Percentiles rank a stretch among this genome's conserved stretches.
phyloP scores from a whole-genome alignment of 2,888 invertebrate genomes.

The Cremastobaeus sp. region DNA sequence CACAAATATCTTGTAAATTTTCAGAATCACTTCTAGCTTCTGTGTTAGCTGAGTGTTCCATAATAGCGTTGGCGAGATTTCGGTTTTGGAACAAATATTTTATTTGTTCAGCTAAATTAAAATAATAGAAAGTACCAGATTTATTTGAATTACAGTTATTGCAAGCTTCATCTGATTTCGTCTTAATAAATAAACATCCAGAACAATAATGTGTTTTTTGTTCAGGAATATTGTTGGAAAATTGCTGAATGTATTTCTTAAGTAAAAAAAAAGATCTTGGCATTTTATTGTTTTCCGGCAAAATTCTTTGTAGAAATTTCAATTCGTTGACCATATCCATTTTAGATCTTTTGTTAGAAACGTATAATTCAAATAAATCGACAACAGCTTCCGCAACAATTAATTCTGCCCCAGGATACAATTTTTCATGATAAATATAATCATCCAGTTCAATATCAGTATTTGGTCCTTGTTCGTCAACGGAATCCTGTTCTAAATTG shows the following conservation, averaged over 20 bases:
- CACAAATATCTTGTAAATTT: constrained; percentile 8
- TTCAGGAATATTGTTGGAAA: not conserved
- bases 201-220: not conserved
- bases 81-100: constrained; percentile 12
- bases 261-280: constrained; percentile 5
- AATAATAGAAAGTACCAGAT: constrained; percentile 5
- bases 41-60: not conserved
- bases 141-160: not conserved
- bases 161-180: not conserved
- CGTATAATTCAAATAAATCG: constrained; percentile 10
- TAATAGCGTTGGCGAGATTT: constrained; percentile 20
- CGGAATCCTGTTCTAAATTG: too few relatives aligned
- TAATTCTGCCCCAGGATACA: too few relatives aligned
- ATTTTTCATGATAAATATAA: too few relatives aligned
- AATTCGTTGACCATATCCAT: constrained; percentile 1
- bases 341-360: constrained; percentile 7
- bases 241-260: not conserved
- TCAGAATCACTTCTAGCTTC: not conserved
- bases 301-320: constrained; percentile 3
- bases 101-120: constrained; percentile 6
- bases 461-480: too few relatives aligned
- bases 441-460: too few relatives aligned
- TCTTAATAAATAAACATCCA: not conserved
- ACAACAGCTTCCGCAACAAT: not conserved
- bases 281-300: constrained; percentile 8